Percentiles rank a stretch among this genome's conserved stretches.
Conservation (phyloP, 2,888 invertebrate genomes). For the Netelia virgata region DNA sequence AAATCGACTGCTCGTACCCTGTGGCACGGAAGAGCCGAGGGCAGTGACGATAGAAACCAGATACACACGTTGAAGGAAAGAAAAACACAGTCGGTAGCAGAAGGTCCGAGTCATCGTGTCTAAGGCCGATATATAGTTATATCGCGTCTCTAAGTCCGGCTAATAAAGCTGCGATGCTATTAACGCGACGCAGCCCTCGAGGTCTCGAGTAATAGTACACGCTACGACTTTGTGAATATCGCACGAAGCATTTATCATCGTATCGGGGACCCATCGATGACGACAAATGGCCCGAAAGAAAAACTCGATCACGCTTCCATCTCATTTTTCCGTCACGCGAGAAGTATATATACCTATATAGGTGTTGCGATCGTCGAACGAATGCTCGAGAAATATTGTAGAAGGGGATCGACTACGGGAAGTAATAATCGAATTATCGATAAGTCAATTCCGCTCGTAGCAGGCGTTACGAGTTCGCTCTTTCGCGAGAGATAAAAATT, state of each 20-base stretch:
- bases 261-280: slow-evolving; percentile 42
- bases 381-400: slow-evolving; percentile 44
- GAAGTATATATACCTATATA: slow-evolving; percentile 4
- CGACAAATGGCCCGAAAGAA: slow-evolving; percentile 74
- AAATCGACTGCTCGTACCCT: slow-evolving; percentile 68
- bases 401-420: slow-evolving; percentile 51
- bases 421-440: slow-evolving; percentile 70
- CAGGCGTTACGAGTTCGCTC: background rate
- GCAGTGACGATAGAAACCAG: slow-evolving; percentile 12
- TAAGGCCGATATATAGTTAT: slow-evolving; percentile 24
- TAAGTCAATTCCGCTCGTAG: slow-evolving; percentile 45
- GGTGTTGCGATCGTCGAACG: slow-evolving; percentile 5
- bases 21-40: slow-evolving; percentile 40
- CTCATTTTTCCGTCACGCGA: slow-evolving; percentile 67
- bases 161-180: slow-evolving; percentile 72
- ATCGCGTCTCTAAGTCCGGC: slow-evolving; percentile 48
- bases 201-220: slow-evolving; percentile 41
- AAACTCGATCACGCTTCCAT: slow-evolving; percentile 67
- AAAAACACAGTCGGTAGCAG: slow-evolving; percentile 65
- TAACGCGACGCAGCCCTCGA: slow-evolving; percentile 66
- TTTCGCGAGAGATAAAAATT: slow-evolving; percentile 36
- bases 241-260: slow-evolving; percentile 38
- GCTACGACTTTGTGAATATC: slow-evolving; percentile 62
- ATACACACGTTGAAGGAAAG: slow-evolving; percentile 35
- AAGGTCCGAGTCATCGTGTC: slow-evolving; percentile 73